Evolutionary conservation across 2,888 invertebrate species (phyloP).

Genomic region (Magallana nippona): DNA sequence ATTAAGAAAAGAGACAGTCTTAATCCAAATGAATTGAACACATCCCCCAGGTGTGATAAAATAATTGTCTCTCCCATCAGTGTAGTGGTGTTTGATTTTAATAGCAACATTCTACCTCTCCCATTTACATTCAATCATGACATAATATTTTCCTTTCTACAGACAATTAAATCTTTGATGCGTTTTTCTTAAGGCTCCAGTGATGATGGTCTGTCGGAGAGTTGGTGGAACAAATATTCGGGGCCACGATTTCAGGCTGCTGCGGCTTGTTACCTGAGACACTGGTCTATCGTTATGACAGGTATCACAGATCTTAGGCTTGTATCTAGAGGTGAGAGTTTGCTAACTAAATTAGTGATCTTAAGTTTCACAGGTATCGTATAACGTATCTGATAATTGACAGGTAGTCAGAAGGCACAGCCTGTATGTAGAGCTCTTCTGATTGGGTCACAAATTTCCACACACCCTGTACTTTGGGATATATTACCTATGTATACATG

Average conservation of each 20-base stretch:
- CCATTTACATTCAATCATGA: background rate
- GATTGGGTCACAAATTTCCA: constrained; percentile 23
- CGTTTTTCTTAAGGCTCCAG: background rate
- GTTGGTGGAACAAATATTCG: background rate
- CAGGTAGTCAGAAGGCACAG: constrained; percentile 7
- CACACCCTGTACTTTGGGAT: constrained; percentile 31
- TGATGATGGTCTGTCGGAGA: background rate
- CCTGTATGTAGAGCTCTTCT: constrained; percentile 14
- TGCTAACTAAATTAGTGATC: constrained; percentile 10
- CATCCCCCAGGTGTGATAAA: too few species aligned
- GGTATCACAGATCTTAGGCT: constrained; percentile 9
- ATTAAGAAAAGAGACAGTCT: too few species aligned
- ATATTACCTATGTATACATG: constrained; percentile 14
- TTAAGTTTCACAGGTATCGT: constrained; percentile 13
- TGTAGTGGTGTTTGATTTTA: too few species aligned
- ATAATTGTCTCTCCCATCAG: too few species aligned
- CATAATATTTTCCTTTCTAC: background rate
- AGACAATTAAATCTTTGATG: constrained; percentile 1
- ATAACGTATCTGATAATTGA: constrained; percentile 22
- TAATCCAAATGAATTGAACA: too few species aligned
- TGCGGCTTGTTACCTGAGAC: background rate
- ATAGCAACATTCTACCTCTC: too few species aligned
- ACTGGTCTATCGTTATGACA: background rate
- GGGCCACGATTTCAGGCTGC: too few species aligned
- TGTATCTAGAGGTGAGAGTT: constrained; percentile 13